Base-by-base conservation (phyloP, 2,888 invertebrate species). In the Steromphala cineraria region DNA sequence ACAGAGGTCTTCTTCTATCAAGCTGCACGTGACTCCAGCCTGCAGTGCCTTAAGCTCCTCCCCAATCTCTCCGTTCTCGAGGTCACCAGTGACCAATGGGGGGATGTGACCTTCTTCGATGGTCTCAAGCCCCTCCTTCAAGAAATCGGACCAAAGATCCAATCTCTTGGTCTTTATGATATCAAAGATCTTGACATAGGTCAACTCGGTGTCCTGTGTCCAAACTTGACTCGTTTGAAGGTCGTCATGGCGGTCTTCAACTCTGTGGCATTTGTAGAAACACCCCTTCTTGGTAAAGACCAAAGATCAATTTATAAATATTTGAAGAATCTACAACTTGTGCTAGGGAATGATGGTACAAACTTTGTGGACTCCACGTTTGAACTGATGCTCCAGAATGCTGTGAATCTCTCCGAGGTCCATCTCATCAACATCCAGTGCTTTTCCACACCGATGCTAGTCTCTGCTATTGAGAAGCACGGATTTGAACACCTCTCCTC, bases 41-140 rank as follows among this genome's bases (percentile, higher is more conserved):
- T 83, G n/a, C 56, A 77, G 19, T 56, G 81, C 53, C 79, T 86
- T 28, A 62, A 40, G 19, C 17, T 24, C 17, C 78, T 86, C n/a
- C 24, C 67, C 13, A 80, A 80, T 40, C 52, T 86, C 19, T 10
- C 56, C 1, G 79, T 78, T 19, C 76, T 85, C 24, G 81, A 82
- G 36, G 77, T 86, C 19, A 80, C 80, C 56, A 85, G 84, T 53
- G 79, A 81, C 77, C 67, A 82, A 15, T 67, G 78, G 17, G 81
- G 77, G 19, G 78, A 62, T n/a, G 81, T 86, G n/a, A 85, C 86
- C 13, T 86, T 86, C 52, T 81, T 83, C 3, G 84, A 81, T 13
- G 84, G 85, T 19, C 46, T 86, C 7, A 67, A 83, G 5, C 86
- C 86, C 8, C 79, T 86, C n/a, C 62, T 87, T 53, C 67, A 80